These are phyloP conservation scores for Aproaerema taeniolella DNA, from an alignment of 2,888 invertebrate species.

Conservation along the genomic window DNA sequence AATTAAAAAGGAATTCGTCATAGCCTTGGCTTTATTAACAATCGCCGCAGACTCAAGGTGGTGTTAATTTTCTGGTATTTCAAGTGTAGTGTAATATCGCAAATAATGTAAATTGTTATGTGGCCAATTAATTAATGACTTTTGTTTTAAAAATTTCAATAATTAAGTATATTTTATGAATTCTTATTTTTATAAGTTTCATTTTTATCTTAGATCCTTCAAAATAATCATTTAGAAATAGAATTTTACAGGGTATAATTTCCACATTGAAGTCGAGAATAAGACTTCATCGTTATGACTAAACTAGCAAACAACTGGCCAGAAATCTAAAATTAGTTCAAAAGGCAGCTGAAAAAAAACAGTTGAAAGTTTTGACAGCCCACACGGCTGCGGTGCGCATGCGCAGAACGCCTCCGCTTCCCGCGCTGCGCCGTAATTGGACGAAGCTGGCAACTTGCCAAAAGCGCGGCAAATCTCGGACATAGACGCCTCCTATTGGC, in stretches of 20 bases:
- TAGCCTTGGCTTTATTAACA: constrained; percentile 42
- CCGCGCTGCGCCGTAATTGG: constrained; percentile 57
- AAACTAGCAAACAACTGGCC: constrained; percentile 20
- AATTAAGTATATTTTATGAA: too few relatives aligned
- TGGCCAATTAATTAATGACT: not conserved
- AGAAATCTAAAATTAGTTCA: constrained; percentile 34
- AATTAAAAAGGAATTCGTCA: constrained; percentile 31
- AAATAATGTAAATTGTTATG: not conserved
- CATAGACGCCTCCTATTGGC: constrained; percentile 50
- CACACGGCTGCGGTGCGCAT: constrained; percentile 28
- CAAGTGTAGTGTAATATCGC: constrained; percentile 26
- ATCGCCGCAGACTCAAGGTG: constrained; percentile 32
- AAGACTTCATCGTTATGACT: too few relatives aligned
- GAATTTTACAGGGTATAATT: too few relatives aligned
- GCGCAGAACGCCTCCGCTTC: constrained; percentile 49
- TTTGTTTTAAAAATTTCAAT: too few relatives aligned
- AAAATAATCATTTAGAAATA: too few relatives aligned
- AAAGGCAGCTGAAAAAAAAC: constrained; percentile 38
- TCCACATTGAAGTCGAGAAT: too few relatives aligned
- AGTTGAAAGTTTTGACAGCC: constrained; percentile 32
- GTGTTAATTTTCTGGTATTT: constrained; percentile 39
- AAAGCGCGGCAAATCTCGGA: constrained; percentile 62
- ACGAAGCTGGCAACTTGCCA: constrained; percentile 60
- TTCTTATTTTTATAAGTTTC: not conserved
- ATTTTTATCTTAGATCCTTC: too few relatives aligned